Base-by-base conservation (phyloP, 2,797 vertebrate genomes). In the Sus cebifrons region DNA sequence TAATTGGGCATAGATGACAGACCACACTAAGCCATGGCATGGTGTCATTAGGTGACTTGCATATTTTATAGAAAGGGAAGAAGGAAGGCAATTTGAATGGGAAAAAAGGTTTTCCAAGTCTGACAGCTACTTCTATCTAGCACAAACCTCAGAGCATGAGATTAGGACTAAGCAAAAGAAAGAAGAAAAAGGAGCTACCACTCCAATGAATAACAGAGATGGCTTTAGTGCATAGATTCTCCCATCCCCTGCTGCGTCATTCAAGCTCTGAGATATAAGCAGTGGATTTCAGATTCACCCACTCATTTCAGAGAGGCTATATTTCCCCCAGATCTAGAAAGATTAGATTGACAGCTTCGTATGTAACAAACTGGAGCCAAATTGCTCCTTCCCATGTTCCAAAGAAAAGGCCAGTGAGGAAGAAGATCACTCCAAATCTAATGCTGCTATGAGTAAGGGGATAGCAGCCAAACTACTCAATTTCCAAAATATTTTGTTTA, bases 11-110 rank as follows among this genome's bases (percentile, higher is more conserved):
- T 25, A 25, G 17, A 60, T 67, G 89, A 25, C 14, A 65, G 9
- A 23, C 2, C 3, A 18, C 13, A 1, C 4, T 27, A 2, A 40
- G 29, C 20, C 23, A 21, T 5, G n/a, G 3, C 13, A 18, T 25
- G 3, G 5, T n/a, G 65, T 4, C 78, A 14, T 40, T 58, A n/a
- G 17, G 49, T 64, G 6, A 9, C 18, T n/a, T 58, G 10, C 0
- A n/a, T 36, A 32, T 5, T n/a, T 32, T 14, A 5, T 15, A 20
- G 52, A 60, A 58, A 56, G 9, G 18, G 56, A 85, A 54, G n/a
- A 18, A 78, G 23, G 8, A 29, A 64, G 4, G 3, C 4, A 73
- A 49, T 11, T 10, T 52, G 23, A 44, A 58, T 60, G 21, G 40
- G 6, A 86, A 91, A 23, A 68, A 56, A 64, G 20, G 3, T 58